A percentile compares a stretch with the other conserved stretches of the same genome.
Evolutionary conservation across 1,140 invertebrate genomes (phyloP).

Genomic region (Saccostrea echinata): DNA sequence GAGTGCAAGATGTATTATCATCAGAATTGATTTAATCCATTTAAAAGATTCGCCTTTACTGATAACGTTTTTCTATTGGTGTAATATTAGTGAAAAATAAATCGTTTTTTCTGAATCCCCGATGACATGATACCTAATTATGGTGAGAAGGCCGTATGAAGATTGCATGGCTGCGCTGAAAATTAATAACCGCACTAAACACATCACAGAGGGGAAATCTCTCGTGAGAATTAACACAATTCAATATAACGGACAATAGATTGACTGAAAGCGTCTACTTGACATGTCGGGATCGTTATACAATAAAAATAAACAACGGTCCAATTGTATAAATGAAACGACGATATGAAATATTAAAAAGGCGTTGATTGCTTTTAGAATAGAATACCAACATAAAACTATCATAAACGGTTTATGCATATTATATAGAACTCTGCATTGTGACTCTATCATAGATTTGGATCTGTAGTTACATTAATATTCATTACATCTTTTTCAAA

Average conservation of each 20-base stretch:
- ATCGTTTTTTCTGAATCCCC: not conserved
- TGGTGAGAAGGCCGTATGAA: not conserved
- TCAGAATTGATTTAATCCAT: not conserved
- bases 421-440: too few species aligned
- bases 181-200: conserved; percentile 22
- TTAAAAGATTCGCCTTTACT: not conserved
- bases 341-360: conserved; percentile 14
- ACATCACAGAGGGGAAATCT: not conserved
- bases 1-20: not conserved
- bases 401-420: not conserved
- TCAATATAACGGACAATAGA: conserved; percentile 10
- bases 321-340: conserved; percentile 13
- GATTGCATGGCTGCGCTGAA: not conserved
- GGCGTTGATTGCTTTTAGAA: conserved; percentile 22
- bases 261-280: not conserved
- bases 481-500: too few species aligned
- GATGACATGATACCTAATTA: not conserved
- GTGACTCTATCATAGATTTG: too few species aligned
- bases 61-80: not conserved
- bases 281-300: conserved; percentile 22
- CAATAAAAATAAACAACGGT: conserved; percentile 9
- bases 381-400: not conserved
- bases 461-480: too few species aligned
- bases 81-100: not conserved
- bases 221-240: conserved; percentile 4